These are phyloP conservation scores for Melinaea marsaeus DNA, from an alignment of 2,888 invertebrate genomes.

Conservation along the genomic window DNA sequence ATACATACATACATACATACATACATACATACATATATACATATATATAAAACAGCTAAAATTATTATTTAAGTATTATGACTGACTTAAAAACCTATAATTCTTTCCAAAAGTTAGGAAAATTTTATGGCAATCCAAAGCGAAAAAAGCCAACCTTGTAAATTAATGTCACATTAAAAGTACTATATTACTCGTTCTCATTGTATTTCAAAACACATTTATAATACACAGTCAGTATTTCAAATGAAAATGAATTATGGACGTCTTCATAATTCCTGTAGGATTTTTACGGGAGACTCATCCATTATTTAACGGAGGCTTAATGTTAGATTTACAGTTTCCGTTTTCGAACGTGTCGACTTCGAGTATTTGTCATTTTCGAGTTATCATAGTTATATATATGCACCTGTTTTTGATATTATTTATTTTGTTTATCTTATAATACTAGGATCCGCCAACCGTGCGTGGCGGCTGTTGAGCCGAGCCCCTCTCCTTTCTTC, in stretches of 20 bases:
- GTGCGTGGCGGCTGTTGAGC: too few species aligned
- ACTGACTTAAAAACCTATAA: too few species aligned
- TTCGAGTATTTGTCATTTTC: slow-evolving; percentile 40
- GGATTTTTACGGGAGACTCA: slow-evolving; percentile 54
- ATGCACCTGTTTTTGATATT: slow-evolving; percentile 26
- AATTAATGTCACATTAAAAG: slow-evolving; percentile 6
- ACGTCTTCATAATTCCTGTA: slow-evolving; percentile 60
- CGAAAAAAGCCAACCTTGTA: not conserved
- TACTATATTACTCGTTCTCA: slow-evolving; percentile 29
- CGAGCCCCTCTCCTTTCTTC: too few species aligned
- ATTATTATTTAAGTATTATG: too few species aligned
- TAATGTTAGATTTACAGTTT: slow-evolving; percentile 63
- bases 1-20: slow-evolving; percentile 13
- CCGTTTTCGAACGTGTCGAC: slow-evolving; percentile 42
- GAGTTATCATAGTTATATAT: slow-evolving; percentile 37
- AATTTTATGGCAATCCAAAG: too few species aligned
- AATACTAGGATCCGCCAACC: too few species aligned
- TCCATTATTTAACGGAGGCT: slow-evolving; percentile 66
- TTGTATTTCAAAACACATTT: slow-evolving; percentile 35
- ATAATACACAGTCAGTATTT: slow-evolving; percentile 47
- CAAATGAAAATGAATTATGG: slow-evolving; percentile 59
- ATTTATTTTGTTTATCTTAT: too few species aligned
- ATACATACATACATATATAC: not conserved
- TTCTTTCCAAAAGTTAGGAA: too few species aligned
- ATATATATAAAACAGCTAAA: too few species aligned